Conservation (phyloP, 2,888 invertebrate species). For the Liodrosophila aerea region DNA sequence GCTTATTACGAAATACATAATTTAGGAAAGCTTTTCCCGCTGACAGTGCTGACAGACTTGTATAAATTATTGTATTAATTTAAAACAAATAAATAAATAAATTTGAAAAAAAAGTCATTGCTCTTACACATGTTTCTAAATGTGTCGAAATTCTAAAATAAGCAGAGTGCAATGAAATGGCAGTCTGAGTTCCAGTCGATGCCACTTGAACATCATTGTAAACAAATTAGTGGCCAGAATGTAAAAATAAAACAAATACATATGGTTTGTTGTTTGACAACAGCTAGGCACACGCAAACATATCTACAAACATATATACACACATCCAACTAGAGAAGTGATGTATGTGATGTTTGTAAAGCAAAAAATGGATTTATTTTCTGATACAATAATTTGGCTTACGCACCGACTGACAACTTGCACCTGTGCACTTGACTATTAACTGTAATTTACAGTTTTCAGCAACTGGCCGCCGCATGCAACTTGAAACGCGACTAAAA, state of each 20-base stretch:
- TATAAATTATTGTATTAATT: background rate
- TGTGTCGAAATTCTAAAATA: slow-evolving; percentile 10
- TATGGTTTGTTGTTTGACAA: too few relatives aligned
- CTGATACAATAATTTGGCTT: slow-evolving; percentile 8
- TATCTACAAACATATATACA: too few relatives aligned
- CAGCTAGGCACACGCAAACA: too few relatives aligned
- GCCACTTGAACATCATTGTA: background rate
- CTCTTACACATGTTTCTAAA: slow-evolving; percentile 10
- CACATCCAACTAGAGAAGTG: too few relatives aligned
- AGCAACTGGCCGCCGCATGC: slow-evolving; percentile 35
- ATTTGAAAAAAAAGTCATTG: slow-evolving; percentile 10
- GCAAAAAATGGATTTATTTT: too few relatives aligned
- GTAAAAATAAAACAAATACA: too few relatives aligned
- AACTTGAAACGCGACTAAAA: slow-evolving; percentile 54
- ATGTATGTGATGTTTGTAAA: too few relatives aligned
- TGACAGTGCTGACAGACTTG: too few relatives aligned
- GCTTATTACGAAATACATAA: background rate
- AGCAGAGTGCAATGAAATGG: slow-evolving; percentile 19
- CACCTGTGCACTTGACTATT: slow-evolving; percentile 68
- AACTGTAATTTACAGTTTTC: background rate
- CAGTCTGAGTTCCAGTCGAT: slow-evolving; percentile 7
- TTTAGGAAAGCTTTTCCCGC: background rate
- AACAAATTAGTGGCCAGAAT: too few relatives aligned
- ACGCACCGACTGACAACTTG: slow-evolving; percentile 44
- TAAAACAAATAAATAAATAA: background rate